phyloP scores from a whole-genome alignment of 1,140 invertebrate species.

The fruit fly (Drosophila melanogaster) region Release_6_plus_ISO1_MT NT_033777.3:16522001-16522500 shows the following conservation, averaged over 20 bases:
- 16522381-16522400: slow-evolving; percentile 60
- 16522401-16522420: slow-evolving; percentile 64
- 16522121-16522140: slow-evolving; percentile 58
- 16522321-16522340: slow-evolving; percentile 20
- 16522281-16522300: background rate
- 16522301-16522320: background rate
- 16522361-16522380: slow-evolving; percentile 61
- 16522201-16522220: slow-evolving; percentile 26
- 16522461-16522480: slow-evolving; percentile 40
- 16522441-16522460: slow-evolving; percentile 18
- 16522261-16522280: slow-evolving; percentile 52
- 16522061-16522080: slow-evolving; percentile 15
- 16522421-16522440: background rate
- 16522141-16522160: slow-evolving; percentile 77
- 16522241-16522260: slow-evolving; percentile 40
- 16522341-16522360: slow-evolving; percentile 8
- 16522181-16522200: background rate
- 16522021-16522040: slow-evolving; percentile 52
- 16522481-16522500: slow-evolving; percentile 31
- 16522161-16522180: slow-evolving; percentile 44
- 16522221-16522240: slow-evolving; percentile 64
- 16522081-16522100: slow-evolving; percentile 44
- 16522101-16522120: slow-evolving; percentile 68
- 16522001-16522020: slow-evolving; percentile 16
- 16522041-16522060: slow-evolving; percentile 25